A percentile compares a stretch with the other conserved stretches of the same genome.
Conservation (phyloP, 2,888 invertebrate species). For the Chymomyza caudatula region DNA sequence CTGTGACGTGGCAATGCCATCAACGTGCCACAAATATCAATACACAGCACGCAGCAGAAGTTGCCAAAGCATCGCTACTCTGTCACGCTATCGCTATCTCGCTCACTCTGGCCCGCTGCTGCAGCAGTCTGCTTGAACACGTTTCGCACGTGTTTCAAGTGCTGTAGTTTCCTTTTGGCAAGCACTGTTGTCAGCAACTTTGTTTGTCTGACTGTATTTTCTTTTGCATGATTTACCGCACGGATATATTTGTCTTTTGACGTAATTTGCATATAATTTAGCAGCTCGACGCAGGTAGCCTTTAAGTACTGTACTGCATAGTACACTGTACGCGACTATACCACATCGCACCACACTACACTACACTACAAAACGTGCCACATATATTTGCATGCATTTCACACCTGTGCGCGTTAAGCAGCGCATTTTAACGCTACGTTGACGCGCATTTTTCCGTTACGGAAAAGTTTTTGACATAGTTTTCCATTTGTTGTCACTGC, state of each 20-base stretch:
- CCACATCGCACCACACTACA: too few relatives aligned
- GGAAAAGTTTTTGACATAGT: conserved; percentile 72
- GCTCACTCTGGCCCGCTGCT: neutral
- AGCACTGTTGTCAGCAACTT: conserved; percentile 55
- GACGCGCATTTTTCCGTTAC: conserved; percentile 50
- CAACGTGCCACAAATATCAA: conserved; percentile 69
- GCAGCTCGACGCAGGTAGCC: conserved; percentile 36
- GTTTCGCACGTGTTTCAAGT: conserved; percentile 64
- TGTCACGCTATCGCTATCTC: neutral
- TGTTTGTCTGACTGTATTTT: conserved; percentile 29
- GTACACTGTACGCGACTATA: too few relatives aligned
- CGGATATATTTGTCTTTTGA: conserved; percentile 68
- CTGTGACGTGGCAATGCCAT: neutral
- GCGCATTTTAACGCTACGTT: conserved; percentile 43
- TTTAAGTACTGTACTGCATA: conserved; percentile 23
- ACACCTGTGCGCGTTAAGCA: conserved; percentile 50
- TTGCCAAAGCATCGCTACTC: neutral
- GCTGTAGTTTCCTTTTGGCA: conserved; percentile 45
- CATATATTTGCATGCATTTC: conserved; percentile 56
- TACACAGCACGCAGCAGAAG: conserved; percentile 30
- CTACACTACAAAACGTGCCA: too few relatives aligned
- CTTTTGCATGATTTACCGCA: conserved; percentile 63
- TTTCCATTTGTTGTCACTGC: conserved; percentile 26
- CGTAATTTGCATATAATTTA: conserved; percentile 71
- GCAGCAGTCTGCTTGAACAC: conserved; percentile 53